These are phyloP conservation scores for Seriola dumerili DNA, from an alignment of 2,113 vertebrate species.

Conservation along the genomic window DNA sequence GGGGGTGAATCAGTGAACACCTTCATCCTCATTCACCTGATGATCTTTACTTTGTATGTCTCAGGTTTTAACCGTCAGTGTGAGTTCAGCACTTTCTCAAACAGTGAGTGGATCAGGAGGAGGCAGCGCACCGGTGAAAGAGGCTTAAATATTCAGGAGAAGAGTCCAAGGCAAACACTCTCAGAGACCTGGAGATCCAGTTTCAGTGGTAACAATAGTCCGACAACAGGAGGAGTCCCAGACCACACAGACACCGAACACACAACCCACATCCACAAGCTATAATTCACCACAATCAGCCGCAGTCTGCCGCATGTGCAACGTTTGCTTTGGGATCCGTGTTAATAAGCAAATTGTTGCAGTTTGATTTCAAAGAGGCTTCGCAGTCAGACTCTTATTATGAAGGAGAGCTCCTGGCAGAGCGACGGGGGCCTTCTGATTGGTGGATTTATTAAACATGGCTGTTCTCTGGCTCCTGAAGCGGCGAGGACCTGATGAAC, in stretches of 20 bases:
- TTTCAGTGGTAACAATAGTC: conserved; percentile 30
- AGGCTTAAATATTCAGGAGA: conserved; percentile 35
- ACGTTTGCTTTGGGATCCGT: conserved; percentile 41
- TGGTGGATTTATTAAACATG: background rate
- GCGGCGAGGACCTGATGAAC: background rate
- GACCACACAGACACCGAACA: conserved; percentile 59
- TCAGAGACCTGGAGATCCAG: background rate
- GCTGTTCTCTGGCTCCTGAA: background rate
- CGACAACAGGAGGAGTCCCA: conserved; percentile 17
- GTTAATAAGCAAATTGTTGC: conserved; percentile 40
- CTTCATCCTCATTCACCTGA: background rate
- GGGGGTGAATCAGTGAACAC: no score
- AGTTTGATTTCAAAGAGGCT: conserved; percentile 39
- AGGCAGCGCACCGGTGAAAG: background rate
- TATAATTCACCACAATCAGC: conserved; percentile 9
- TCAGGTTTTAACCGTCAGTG: background rate
- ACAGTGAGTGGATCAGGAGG: background rate
- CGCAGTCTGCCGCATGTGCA: conserved; percentile 2
- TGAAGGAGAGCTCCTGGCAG: background rate
- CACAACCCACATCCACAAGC: conserved; percentile 28
- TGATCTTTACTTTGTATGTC: background rate
- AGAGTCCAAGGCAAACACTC: conserved; percentile 26
- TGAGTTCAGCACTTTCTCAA: no score
- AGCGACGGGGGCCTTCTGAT: background rate
- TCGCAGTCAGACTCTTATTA: conserved; percentile 1